A percentile compares a stretch with the other conserved stretches of the same genome.
phyloP scores from a whole-genome alignment of 2,113 vertebrate genomes.

The Zingel zingel region DNA sequence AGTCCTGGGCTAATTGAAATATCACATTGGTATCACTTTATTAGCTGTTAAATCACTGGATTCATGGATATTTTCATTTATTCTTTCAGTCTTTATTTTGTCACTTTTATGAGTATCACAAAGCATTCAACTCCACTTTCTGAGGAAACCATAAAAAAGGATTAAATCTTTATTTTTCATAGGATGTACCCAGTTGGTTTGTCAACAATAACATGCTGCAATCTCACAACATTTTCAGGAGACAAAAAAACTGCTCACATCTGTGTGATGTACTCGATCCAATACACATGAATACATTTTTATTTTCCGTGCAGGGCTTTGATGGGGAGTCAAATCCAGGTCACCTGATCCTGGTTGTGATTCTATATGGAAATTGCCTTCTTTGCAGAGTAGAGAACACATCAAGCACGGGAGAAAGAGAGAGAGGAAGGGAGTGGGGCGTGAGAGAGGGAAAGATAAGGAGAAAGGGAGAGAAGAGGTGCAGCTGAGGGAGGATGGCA shows the following conservation, averaged over 20 bases:
- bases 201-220: slow-evolving; percentile 61
- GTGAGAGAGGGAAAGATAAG: slow-evolving; percentile 24
- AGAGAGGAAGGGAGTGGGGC: slow-evolving; percentile 23
- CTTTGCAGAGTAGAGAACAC: slow-evolving; percentile 74
- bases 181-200: slow-evolving; percentile 37
- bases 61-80: slow-evolving; percentile 29
- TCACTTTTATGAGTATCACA: slow-evolving; percentile 47
- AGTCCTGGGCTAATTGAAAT: slow-evolving; percentile 27
- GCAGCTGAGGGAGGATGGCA: slow-evolving; percentile 55
- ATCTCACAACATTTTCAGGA: slow-evolving; percentile 61
- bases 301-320: slow-evolving; percentile 73
- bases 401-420: slow-evolving; percentile 57
- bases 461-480: slow-evolving; percentile 44
- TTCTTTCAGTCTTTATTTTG: slow-evolving; percentile 25
- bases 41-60: slow-evolving; percentile 9
- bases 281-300: slow-evolving; percentile 77
- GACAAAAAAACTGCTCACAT: slow-evolving; percentile 59
- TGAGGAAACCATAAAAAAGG: slow-evolving; percentile 25
- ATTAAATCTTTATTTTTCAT: slow-evolving; percentile 51
- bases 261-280: slow-evolving; percentile 61
- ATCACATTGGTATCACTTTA: neutral
- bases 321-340: slow-evolving; percentile 82
- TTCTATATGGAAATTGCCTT: slow-evolving; percentile 83
- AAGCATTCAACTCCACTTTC: slow-evolving; percentile 38
- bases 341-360: slow-evolving; percentile 81